Evolutionary conservation across 2,113 vertebrate genomes (phyloP).

Genomic region (Osmerus mordax): DNA sequence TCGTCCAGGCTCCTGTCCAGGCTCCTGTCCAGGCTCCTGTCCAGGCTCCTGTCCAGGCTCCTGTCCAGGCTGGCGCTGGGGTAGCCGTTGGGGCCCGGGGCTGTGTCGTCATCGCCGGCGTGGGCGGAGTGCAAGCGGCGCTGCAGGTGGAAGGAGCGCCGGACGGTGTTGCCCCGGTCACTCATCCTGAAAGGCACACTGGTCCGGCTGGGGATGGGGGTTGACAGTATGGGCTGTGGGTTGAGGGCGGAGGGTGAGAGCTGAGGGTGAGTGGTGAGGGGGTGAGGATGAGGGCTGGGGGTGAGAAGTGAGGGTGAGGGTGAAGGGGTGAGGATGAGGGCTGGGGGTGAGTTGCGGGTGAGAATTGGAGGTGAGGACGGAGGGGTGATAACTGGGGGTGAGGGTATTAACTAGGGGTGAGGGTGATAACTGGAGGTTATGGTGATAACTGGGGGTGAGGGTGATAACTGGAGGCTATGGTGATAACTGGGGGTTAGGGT

Average conservation of each 20-base stretch:
- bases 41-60: slow-evolving; percentile 46
- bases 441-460: background rate
- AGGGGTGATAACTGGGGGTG: background rate
- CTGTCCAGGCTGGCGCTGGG: slow-evolving; percentile 37
- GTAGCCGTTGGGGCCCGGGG: slow-evolving; percentile 58
- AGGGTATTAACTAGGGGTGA: no score
- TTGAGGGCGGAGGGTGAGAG: slow-evolving; percentile 4
- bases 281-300: background rate
- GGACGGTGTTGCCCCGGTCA: slow-evolving; percentile 39
- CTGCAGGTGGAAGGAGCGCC: slow-evolving; percentile 54
- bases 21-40: slow-evolving; percentile 42
- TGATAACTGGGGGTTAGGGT: no score
- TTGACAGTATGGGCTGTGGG: background rate
- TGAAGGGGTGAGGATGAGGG: background rate
- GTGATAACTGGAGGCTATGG: no score
- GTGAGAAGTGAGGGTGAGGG: background rate
- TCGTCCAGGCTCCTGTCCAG: slow-evolving; percentile 40
- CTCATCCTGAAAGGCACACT: slow-evolving; percentile 46
- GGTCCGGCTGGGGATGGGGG: slow-evolving; percentile 4
- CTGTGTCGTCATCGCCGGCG: slow-evolving; percentile 46
- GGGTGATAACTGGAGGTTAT: no score
- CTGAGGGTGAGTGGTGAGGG: background rate
- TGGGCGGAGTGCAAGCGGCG: slow-evolving; percentile 57
- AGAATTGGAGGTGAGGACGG: slow-evolving; percentile 1
- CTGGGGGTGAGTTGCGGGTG: no score